Evolutionary conservation across 2,113 vertebrate genomes (phyloP).

Genomic region (Sorex araneus): DNA sequence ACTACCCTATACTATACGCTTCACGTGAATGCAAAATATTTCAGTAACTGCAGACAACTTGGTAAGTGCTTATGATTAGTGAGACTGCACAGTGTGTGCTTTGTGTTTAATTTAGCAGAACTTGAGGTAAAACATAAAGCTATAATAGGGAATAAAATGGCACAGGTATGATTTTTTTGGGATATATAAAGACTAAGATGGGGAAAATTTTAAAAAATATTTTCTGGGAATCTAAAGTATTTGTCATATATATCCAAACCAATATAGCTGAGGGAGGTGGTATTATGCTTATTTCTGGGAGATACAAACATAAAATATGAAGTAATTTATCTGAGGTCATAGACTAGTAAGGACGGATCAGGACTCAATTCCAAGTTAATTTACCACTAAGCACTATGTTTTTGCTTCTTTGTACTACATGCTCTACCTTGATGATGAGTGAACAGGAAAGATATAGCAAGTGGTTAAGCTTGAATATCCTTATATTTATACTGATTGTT

Average conservation of each 20-base stretch:
- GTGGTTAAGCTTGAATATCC: background rate
- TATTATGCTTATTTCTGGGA: background rate
- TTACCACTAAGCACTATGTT: background rate
- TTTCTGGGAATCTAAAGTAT: background rate
- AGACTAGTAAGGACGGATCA: background rate
- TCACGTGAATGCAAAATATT: background rate
- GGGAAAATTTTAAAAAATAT: background rate
- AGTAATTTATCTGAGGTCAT: background rate
- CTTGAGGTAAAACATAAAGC: background rate
- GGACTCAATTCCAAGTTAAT: background rate
- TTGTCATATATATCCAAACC: background rate
- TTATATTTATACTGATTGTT: too few species aligned
- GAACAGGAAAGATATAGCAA: background rate
- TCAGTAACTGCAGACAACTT: constrained; percentile 4
- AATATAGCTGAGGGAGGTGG: background rate
- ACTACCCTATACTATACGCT: background rate
- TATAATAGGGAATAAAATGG: background rate
- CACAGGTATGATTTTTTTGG: background rate
- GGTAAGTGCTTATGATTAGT: constrained; percentile 23
- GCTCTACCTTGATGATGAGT: background rate
- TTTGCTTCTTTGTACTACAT: background rate
- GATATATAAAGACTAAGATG: background rate
- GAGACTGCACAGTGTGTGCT: background rate
- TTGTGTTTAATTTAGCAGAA: constrained; percentile 41
- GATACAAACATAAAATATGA: background rate